Percentiles rank a stretch among this genome's conserved stretches.
Conservation (phyloP, 2,113 vertebrate genomes). For the Mormyrus lacerda region DNA sequence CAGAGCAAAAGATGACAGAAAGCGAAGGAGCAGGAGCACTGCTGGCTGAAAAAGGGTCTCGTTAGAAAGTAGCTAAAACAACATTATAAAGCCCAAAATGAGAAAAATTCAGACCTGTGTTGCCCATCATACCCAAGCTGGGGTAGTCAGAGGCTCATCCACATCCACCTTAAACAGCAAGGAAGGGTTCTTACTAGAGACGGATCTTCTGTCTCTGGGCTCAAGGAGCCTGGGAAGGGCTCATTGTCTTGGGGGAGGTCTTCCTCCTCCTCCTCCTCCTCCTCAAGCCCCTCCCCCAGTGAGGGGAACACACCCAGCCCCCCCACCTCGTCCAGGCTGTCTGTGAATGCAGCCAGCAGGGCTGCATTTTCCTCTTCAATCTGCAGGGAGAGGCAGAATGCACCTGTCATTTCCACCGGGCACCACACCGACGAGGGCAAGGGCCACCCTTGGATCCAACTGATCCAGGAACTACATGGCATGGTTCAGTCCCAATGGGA, state of each 20-base stretch:
- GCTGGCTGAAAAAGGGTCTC: conserved; percentile 37
- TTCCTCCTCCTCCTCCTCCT: conserved; percentile 57
- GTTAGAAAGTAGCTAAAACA: conserved; percentile 40
- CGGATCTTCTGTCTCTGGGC: conserved; percentile 78
- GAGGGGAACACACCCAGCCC: conserved; percentile 81
- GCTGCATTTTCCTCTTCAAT: conserved; percentile 93
- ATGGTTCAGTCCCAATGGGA: background rate
- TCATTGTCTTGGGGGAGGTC: conserved; percentile 51
- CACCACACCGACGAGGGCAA: background rate
- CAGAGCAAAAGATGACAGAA: background rate
- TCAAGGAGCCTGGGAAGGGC: conserved; percentile 54
- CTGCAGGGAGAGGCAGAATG: conserved; percentile 43
- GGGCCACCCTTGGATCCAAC: background rate
- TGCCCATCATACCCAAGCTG: conserved; percentile 69
- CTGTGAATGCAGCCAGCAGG: conserved; percentile 86
- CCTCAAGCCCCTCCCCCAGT: conserved; percentile 67
- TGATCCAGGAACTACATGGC: background rate
- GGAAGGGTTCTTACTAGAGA: conserved; percentile 84
- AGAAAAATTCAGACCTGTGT: conserved; percentile 79
- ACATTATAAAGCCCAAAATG: conserved; percentile 60
- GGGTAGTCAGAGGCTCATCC: conserved; percentile 67
- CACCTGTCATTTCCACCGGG: background rate
- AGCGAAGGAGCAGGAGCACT: background rate
- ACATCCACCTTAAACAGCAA: conserved; percentile 66
- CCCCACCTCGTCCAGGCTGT: conserved; percentile 84